These are phyloP conservation scores for Sebastes miniatus DNA, from an alignment of 2,797 vertebrate species.

Conservation along the genomic window DNA sequence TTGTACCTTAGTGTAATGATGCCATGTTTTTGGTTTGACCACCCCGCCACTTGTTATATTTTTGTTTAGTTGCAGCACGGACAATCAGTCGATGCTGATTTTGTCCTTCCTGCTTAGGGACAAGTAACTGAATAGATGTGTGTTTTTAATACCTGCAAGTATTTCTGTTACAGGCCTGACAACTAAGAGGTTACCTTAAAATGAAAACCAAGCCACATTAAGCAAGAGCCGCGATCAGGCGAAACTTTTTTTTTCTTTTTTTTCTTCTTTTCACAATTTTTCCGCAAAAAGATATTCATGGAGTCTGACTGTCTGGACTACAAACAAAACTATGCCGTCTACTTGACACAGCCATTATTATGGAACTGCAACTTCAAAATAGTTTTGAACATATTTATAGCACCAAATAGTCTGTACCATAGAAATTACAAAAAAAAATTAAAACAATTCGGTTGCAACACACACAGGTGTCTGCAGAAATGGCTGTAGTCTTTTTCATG, in stretches of 20 bases:
- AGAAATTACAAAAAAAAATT: conserved; percentile 51
- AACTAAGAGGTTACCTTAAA: conserved; percentile 48
- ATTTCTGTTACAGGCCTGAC: conserved; percentile 48
- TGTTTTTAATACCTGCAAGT: conserved; percentile 27
- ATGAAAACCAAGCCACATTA: conserved; percentile 77
- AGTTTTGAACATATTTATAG: conserved; percentile 78
- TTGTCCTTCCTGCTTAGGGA: conserved; percentile 23
- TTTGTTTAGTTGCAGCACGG: conserved; percentile 41
- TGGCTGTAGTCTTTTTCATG: conserved; percentile 55
- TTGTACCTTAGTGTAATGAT: conserved; percentile 64
- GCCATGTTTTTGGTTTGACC: conserved; percentile 64
- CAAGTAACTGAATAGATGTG: conserved; percentile 32
- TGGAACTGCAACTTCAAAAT: conserved; percentile 85
- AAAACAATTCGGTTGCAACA: conserved; percentile 56
- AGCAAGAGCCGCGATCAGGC: conserved; percentile 80
- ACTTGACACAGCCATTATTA: conserved; percentile 78
- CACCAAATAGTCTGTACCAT: conserved; percentile 76
- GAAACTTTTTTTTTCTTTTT: conserved; percentile 56
- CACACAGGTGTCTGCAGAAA: conserved; percentile 58
- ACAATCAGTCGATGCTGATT: conserved; percentile 14
- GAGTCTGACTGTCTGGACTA: conserved; percentile 65
- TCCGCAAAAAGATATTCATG: conserved; percentile 50
- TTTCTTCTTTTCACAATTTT: conserved; percentile 43
- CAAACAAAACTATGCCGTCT: conserved; percentile 80
- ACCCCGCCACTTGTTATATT: conserved; percentile 54